Conservation (phyloP, 2,797 vertebrate genomes). For the Melanogrammus aeglefinus region DNA sequence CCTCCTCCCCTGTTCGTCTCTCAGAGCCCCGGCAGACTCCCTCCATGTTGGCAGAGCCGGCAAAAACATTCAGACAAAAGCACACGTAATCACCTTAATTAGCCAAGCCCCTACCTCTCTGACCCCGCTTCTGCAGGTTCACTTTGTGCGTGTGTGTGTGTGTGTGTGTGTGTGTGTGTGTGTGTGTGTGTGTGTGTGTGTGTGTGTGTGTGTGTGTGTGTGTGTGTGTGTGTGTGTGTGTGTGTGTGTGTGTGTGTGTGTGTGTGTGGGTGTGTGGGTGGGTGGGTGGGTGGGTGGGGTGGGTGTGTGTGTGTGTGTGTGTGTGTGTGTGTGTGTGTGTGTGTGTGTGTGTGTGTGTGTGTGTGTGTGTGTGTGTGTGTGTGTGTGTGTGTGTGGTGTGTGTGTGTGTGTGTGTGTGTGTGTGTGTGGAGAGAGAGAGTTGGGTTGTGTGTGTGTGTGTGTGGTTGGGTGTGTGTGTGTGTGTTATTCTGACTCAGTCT, state of each 20-base stretch:
- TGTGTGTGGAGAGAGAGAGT: neutral
- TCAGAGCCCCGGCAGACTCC: constrained; percentile 42
- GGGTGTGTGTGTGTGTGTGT: neutral
- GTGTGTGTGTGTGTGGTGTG: constrained; percentile 7
- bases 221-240: neutral
- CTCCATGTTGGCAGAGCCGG: constrained; percentile 29
- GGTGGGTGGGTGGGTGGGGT: neutral
- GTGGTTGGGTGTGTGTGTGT: too few relatives aligned
- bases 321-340: constrained; percentile 5
- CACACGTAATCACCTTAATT: constrained; percentile 55
- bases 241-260: too few relatives aligned
- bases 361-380: constrained; percentile 8
- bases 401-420: constrained; percentile 13
- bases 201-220: constrained; percentile 16
- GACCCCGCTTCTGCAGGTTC: constrained; percentile 21
- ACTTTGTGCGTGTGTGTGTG: constrained; percentile 8
- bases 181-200: constrained; percentile 1
- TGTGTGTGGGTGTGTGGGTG: neutral
- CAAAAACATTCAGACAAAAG: constrained; percentile 52
- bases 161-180: constrained; percentile 1
- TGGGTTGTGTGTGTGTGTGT: too few relatives aligned
- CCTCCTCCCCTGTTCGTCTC: constrained; percentile 14
- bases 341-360: neutral
- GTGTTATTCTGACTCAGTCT: too few relatives aligned
- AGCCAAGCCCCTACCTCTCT: constrained; percentile 38